A percentile compares a stretch with the other conserved stretches of the same genome.
phyloP scores from a whole-genome alignment of 2,797 vertebrate genomes.

The Silurus lanzhouensis region DNA sequence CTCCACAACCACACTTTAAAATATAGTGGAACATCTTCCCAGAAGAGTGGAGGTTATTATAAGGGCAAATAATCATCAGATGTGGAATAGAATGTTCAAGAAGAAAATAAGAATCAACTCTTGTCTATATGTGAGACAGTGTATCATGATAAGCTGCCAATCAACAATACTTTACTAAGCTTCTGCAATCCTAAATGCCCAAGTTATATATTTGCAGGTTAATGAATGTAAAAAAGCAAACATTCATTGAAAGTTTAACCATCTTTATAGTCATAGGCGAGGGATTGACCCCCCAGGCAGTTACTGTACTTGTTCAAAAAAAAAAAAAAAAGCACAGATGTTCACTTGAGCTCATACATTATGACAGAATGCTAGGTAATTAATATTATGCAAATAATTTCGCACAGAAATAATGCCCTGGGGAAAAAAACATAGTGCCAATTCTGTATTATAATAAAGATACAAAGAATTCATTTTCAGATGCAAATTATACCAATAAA shows the following conservation, averaged over 20 bases:
- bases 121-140: no score
- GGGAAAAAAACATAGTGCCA: conserved; percentile 35
- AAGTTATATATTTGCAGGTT: conserved; percentile 7
- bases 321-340: conserved; percentile 46
- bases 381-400: conserved; percentile 58
- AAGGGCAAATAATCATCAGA: no score
- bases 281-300: conserved; percentile 41
- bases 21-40: no score
- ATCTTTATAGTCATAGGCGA: conserved; percentile 35
- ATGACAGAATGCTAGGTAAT: conserved; percentile 53
- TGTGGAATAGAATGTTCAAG: no score
- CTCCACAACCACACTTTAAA: no score
- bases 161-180: background rate
- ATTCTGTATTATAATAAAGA: conserved; percentile 57
- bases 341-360: conserved; percentile 53
- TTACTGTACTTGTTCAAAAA: conserved; percentile 45
- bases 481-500: conserved; percentile 57
- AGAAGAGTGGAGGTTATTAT: no score
- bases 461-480: conserved; percentile 57
- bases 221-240: background rate
- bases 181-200: background rate
- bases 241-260: background rate
- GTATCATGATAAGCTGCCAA: background rate
- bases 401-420: conserved; percentile 47
- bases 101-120: no score